phyloP scores from a whole-genome alignment of 2,113 vertebrate genomes.

The Hippolais icterina region DNA sequence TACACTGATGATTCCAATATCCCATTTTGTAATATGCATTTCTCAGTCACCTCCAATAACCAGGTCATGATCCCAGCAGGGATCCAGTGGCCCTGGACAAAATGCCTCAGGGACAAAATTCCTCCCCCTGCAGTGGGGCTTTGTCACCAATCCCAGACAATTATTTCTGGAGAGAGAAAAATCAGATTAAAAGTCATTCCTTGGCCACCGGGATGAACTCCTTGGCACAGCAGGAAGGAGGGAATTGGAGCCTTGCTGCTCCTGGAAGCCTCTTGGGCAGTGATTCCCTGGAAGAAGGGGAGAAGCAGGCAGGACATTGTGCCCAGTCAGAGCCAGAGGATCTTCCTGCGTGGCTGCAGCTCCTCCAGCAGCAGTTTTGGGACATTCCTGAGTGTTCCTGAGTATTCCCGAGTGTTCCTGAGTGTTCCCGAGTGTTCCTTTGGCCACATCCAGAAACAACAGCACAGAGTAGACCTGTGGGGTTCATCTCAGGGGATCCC shows the following conservation, averaged over 20 bases:
- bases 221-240: not conserved
- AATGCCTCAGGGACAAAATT: not conserved
- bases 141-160: not conserved
- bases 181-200: not conserved
- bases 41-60: not conserved
- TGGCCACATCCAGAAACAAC: not conserved
- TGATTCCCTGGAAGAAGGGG: not conserved
- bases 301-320: not conserved
- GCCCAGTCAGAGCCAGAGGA: not conserved
- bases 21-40: rapidly evolving
- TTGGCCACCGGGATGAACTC: not conserved
- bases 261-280: not conserved
- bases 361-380: conserved; percentile 4
- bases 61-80: not conserved
- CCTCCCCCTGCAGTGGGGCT: not conserved
- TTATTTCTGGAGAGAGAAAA: not conserved
- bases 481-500: not conserved
- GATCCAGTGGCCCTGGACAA: not conserved
- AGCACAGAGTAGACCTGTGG: not conserved
- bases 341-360: not conserved
- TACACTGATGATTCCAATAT: not conserved
- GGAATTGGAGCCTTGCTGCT: not conserved
- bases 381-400: not conserved
- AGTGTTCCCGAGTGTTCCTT: not conserved
- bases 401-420: not conserved